Evolutionary conservation across 92 coral and sea anemone genomes (phyloP).

Genomic region (Bergia puertoricense): DNA sequence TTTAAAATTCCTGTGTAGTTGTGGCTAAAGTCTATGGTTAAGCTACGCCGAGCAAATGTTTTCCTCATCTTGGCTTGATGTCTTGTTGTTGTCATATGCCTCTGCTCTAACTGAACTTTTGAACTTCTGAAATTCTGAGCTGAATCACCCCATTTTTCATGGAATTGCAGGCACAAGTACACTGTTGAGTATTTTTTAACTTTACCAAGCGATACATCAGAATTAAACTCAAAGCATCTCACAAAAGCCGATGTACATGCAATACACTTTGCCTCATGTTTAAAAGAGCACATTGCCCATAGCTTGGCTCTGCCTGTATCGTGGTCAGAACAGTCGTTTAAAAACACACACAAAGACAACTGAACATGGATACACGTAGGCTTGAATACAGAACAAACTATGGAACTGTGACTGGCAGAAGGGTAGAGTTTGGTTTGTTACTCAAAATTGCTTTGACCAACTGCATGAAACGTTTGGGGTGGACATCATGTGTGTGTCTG

Average conservation of each 20-base stretch:
- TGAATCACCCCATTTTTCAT: neutral
- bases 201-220: neutral
- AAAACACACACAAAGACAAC: neutral
- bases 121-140: neutral
- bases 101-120: neutral
- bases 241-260: too few relatives aligned
- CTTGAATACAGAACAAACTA: neutral
- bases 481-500: neutral
- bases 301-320: neutral
- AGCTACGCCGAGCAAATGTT: too few relatives aligned
- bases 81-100: neutral
- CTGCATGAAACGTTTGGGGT: neutral
- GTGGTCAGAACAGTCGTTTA: neutral
- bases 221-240: neutral
- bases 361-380: neutral
- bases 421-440: neutral
- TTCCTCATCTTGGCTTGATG: neutral
- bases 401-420: neutral
- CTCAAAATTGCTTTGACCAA: neutral
- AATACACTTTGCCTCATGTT: neutral
- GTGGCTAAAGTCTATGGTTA: neutral
- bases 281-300: neutral
- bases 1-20: neutral
- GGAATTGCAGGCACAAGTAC: too few relatives aligned
- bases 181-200: neutral